Percentiles rank a stretch among this genome's conserved stretches.
phyloP scores from a whole-genome alignment of 2,888 invertebrate genomes.

The Ypsolopha sequella region DNA sequence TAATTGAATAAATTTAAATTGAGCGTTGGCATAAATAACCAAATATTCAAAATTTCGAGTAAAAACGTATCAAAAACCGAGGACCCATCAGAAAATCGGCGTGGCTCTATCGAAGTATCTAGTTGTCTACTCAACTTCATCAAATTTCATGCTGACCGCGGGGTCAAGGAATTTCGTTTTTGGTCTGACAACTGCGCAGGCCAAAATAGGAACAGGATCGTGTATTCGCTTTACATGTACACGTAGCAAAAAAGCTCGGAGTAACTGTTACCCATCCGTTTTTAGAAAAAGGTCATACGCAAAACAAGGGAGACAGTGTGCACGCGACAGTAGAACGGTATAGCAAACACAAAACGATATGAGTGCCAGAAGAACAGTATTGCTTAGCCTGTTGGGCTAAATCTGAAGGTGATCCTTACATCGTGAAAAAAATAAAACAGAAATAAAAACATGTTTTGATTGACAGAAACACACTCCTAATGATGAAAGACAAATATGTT shows the following conservation, averaged over 20 bases:
- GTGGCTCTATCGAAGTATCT: conserved; percentile 16
- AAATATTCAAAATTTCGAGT: too few relatives aligned
- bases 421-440: conserved; percentile 7
- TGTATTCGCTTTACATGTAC: conserved; percentile 15
- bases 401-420: conserved; percentile 6
- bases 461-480: too few relatives aligned
- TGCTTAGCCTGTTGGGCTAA: conserved; percentile 5
- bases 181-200: conserved; percentile 17
- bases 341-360: conserved; percentile 10
- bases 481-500: too few relatives aligned
- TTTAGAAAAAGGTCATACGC: conserved; percentile 16
- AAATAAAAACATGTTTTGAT: too few relatives aligned
- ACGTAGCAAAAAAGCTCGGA: conserved; percentile 9
- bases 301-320: conserved; percentile 15
- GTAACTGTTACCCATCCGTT: conserved; percentile 15
- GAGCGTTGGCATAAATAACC: too few relatives aligned
- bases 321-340: conserved; percentile 14
- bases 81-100: too few relatives aligned
- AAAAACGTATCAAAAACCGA: too few relatives aligned
- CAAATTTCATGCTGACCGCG: conserved; percentile 6
- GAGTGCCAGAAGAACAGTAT: conserved; percentile 3
- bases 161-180: conserved; percentile 14
- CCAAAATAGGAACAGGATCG: conserved; percentile 14
- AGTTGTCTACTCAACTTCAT: conserved; percentile 13
- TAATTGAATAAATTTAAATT: too few relatives aligned